Conservation (phyloP, 2,797 vertebrate species). For the Gorsachius magnificus region DNA sequence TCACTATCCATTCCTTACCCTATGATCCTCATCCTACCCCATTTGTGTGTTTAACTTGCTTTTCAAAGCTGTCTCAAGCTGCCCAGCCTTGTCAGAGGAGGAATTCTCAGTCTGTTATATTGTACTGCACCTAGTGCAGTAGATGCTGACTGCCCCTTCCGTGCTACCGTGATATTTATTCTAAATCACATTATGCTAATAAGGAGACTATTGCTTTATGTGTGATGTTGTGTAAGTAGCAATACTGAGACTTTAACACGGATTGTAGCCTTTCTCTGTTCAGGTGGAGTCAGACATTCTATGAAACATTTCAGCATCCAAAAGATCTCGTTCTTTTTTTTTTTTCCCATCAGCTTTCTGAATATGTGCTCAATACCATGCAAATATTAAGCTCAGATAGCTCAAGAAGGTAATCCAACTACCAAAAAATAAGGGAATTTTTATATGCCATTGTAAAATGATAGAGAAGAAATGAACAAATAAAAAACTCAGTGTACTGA, state of each 20-base stretch:
- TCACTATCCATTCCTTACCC: neutral
- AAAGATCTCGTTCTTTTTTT: neutral
- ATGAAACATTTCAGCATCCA: neutral
- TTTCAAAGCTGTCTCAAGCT: neutral
- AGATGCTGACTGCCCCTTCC: neutral
- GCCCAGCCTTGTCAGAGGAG: neutral
- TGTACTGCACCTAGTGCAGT: neutral
- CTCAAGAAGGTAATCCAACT: neutral
- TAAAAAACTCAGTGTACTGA: neutral
- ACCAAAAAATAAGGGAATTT: neutral
- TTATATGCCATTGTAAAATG: neutral
- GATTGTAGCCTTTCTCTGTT: neutral
- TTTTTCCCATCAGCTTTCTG: neutral
- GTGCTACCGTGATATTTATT: neutral
- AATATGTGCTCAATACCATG: neutral
- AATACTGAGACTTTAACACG: neutral
- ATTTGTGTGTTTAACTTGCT: neutral
- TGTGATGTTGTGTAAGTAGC: neutral
- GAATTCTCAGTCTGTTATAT: neutral
- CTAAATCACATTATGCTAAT: neutral
- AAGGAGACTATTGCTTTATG: neutral
- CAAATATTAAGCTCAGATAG: neutral
- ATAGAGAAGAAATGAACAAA: neutral
- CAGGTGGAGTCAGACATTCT: neutral
- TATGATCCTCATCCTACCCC: neutral